Conservation (phyloP, 2,113 vertebrate genomes). For the Zeus faber region DNA sequence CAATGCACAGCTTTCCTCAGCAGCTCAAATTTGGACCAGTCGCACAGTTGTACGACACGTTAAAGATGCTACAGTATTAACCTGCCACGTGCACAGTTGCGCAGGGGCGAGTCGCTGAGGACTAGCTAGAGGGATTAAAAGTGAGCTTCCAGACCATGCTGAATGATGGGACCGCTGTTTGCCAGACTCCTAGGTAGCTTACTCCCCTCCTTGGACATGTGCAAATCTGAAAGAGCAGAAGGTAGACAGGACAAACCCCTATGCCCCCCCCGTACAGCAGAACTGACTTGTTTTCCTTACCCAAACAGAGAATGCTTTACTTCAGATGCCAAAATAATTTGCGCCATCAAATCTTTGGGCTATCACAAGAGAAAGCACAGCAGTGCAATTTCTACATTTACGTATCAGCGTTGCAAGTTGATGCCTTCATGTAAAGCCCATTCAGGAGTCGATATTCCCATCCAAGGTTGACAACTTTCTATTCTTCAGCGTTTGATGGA, state of each 20-base stretch:
- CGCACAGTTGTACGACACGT: slow-evolving; percentile 62
- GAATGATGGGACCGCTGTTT: slow-evolving; percentile 47
- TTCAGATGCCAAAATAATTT: slow-evolving; percentile 57
- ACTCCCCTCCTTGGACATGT: slow-evolving; percentile 57
- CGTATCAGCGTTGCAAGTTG: slow-evolving; percentile 41
- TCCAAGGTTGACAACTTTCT: slow-evolving; percentile 34
- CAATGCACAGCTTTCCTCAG: slow-evolving; percentile 72
- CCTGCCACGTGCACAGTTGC: slow-evolving; percentile 71
- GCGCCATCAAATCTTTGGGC: slow-evolving; percentile 63
- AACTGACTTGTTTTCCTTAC: slow-evolving; percentile 65
- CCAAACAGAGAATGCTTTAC: slow-evolving; percentile 59
- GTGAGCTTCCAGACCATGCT: slow-evolving; percentile 59
- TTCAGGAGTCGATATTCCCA: slow-evolving; percentile 21
- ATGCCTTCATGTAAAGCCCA: slow-evolving; percentile 48
- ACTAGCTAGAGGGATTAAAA: slow-evolving; percentile 23
- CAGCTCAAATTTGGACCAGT: slow-evolving; percentile 28
- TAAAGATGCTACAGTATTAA: not conserved
- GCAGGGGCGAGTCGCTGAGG: slow-evolving; percentile 61
- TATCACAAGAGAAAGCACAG: slow-evolving; percentile 54
- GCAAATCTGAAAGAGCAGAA: slow-evolving; percentile 72
- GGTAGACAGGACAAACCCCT: slow-evolving; percentile 58
- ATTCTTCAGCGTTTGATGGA: slow-evolving; percentile 60
- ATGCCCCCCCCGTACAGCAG: slow-evolving; percentile 49
- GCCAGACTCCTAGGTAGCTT: slow-evolving; percentile 58
- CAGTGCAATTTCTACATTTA: slow-evolving; percentile 46